Base-by-base conservation (phyloP, 2,113 vertebrate genomes). In the Ovis aries region DNA sequence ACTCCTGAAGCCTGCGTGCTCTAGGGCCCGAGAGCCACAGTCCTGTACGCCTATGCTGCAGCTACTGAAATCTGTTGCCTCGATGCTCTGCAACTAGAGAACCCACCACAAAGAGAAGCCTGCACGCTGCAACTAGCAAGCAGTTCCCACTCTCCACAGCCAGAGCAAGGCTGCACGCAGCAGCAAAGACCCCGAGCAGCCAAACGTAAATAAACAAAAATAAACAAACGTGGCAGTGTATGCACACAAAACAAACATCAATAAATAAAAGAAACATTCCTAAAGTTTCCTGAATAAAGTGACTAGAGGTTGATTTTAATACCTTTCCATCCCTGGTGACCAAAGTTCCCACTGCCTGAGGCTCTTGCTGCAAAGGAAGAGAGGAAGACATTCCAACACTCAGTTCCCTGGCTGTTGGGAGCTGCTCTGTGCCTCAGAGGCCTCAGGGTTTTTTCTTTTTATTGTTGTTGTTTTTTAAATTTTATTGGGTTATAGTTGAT, bases 221-320 rank as follows among this genome's bases (percentile, higher is more conserved):
- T 1, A 74, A 40, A 40, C 10, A 36, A 36, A 71, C 5, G 21
- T 23, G 64, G n/a, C 64, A 23, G 64, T 36, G 9, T 11, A 11
- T 12, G 67, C 67, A 40, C 10, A 71, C 36, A 40, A 40, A 71
- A 40, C 67, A 71, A 12, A 40, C 40, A 71, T 40, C 12, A 36
- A 19, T 19, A 10, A 67, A 71, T 71, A 36, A 71, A 40, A 23
- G 10, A 71, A 23, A 36, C 67, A 90, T 59, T 43, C n/a, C n/a
- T 50, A 21, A 77, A 74, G 19, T 33, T 94, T 97, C 59, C 77
- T 59, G 74, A 92, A 80, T 36, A 43, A 85, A 60, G 11, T 77
- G 59, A 33, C 29, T 82, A 9, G 40, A 91, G 29, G 23, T 91
- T 90, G 93, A 77, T 91, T 93, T 91, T 78, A 62, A 95, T 67